Evolutionary conservation across 1,140 invertebrate species (phyloP), one percentile per base, ranked within the genome.

Genomic region (Bombus consobrinus): DNA sequence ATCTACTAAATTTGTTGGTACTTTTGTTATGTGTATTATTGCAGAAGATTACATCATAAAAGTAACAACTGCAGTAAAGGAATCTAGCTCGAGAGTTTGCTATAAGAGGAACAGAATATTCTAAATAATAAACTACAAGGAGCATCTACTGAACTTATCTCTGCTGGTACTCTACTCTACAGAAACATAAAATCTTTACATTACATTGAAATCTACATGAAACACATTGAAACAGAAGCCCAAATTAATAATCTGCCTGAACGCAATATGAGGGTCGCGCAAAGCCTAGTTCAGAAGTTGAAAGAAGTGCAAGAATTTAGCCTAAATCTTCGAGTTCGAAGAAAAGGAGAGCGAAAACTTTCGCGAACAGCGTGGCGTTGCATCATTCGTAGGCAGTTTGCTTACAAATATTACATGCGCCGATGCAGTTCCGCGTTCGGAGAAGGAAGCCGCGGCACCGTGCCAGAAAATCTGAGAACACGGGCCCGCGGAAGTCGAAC

Each of bases 391-490:
- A 78, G 37, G 72, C 72, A 53, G 81, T 66, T 43, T 62, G 41
- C 81, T 59, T 43, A 62, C 72, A 53, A 75, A 83, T 82, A 82
- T 82, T 43, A 72, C 71, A 82, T 83, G 28, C 57, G n/a, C 64
- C 13, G 69, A 83, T 81, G 53, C 41, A 80, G 64, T 80, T 82
- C 71, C 43, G 66, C 28, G 57, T 34, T 71, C 62, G 39, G 2
- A 66, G 34, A 34, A 72, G 59, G 72, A 75, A 83, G 34, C 25
- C 25, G 9, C 39, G 39, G 80, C 69, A 22, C 39, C 57, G 74
- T 71, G 83, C 81, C 87, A 88, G 62, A 68, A 81, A 86, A 68
- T 88, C 62, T 53, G 18, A 22, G 47, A 53, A 22, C 47, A 53
- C 47, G 47, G 18, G 6, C 18, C 47, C 68, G 25, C 68, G 37